phyloP scores from a whole-genome alignment of 2,888 invertebrate genomes.

The Plebejus argus region DNA sequence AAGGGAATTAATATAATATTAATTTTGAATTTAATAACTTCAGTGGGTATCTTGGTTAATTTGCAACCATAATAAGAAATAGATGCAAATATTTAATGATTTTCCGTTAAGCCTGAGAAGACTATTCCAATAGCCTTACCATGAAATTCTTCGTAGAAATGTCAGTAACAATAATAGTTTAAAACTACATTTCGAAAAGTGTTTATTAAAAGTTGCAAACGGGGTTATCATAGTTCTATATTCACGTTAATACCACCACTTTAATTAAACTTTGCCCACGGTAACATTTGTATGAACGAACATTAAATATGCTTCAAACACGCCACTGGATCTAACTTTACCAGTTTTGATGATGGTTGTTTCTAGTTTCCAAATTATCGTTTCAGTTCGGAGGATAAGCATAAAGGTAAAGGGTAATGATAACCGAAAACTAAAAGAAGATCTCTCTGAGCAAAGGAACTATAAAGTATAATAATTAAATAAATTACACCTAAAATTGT shows the following conservation, averaged over 20 bases:
- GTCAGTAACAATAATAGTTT: neutral
- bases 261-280: slow-evolving; percentile 64
- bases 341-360: slow-evolving; percentile 47
- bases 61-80: too few species aligned
- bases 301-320: slow-evolving; percentile 60
- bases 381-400: neutral
- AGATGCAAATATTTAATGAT: too few species aligned
- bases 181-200: slow-evolving; percentile 2
- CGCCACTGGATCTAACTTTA: slow-evolving; percentile 54
- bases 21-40: too few species aligned
- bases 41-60: too few species aligned
- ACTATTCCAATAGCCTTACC: too few species aligned
- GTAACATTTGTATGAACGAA: slow-evolving; percentile 59
- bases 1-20: neutral
- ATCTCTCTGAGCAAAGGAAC: neutral
- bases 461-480: neutral
- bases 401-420: neutral
- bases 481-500: neutral
- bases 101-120: too few species aligned
- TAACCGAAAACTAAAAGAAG: neutral
- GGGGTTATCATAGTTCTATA: slow-evolving; percentile 46
- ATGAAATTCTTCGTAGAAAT: neutral
- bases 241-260: slow-evolving; percentile 52
- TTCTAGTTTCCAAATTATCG: slow-evolving; percentile 14
- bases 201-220: neutral